Base-by-base conservation (phyloP, 2,888 invertebrate species). In the Ischnura elegans region DNA sequence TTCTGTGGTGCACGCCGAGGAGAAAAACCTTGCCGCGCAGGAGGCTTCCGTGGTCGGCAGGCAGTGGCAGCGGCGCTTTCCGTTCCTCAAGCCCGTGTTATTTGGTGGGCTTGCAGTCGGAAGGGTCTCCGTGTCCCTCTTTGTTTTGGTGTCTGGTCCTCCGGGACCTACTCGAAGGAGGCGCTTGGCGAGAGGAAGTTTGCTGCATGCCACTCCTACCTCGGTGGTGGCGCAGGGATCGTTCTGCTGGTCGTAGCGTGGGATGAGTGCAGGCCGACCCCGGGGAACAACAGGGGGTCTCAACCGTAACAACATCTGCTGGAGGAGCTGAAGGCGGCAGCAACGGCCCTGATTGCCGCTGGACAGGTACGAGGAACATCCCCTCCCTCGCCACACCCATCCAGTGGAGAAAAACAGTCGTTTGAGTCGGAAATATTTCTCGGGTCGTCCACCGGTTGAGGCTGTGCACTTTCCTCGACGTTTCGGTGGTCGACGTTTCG, bases 221-320 rank as follows among this genome's bases (percentile, higher is more conserved):
- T 10, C 86, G 21, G 19, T 43, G 86, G 86, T 76, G 29, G 76
- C 76, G 76, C 76, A 86, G 25, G 86, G 86, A 86, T 46, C 45
- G 43, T 42, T 45, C 45, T 46, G 45, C 45, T 25, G 46, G n/a
- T 16, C 86, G 46, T n/a, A 46, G 86, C 86, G 86, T 43, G 86
- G 86, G 86, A 86, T 86, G 86, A 86, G 86, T 46, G 43, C 43
- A 36, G 86, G 86, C 45, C 45, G 86, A 86, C 43, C 45, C 86
- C 86, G 86, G 45, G 19, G 45, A 25, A 25, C 2, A 45, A 19
- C 45, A 86, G 86, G 86, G 43, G 86, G 76, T 76, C 76, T 76
- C 76, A 76, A 76, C 76, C 3, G 76, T 76, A 76, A 36, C 76
- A 76, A 76, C 76, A 76, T 76, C 76, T 76, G 76, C 76, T 10